Percentiles rank a stretch among this genome's conserved stretches.
These are phyloP conservation scores for Palythoa grandis DNA, from an alignment of 92 coral and sea anemone genomes.

Conservation along the genomic window DNA sequence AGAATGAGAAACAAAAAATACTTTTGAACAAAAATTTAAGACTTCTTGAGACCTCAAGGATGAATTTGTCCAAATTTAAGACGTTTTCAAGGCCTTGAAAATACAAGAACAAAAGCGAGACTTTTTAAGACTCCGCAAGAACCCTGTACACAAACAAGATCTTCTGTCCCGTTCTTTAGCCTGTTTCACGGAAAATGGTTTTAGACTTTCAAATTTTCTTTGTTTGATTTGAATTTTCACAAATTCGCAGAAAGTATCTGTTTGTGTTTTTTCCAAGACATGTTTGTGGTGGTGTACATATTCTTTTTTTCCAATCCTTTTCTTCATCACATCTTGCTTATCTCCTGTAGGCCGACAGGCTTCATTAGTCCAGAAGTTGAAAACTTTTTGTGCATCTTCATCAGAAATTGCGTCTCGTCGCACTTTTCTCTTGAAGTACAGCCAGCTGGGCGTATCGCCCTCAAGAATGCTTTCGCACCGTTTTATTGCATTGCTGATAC, in stretches of 20 bases:
- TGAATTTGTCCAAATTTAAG: too few relatives aligned
- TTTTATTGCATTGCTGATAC: too few relatives aligned
- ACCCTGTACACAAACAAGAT: slow-evolving; percentile 58
- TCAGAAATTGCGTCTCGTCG: slow-evolving; percentile 7
- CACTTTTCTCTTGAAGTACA: slow-evolving; percentile 10
- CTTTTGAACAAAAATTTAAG: too few relatives aligned
- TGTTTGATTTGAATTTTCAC: slow-evolving; percentile 47
- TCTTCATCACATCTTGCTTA: background rate
- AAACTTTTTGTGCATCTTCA: slow-evolving; percentile 2
- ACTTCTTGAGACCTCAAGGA: too few relatives aligned
- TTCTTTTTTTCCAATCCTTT: background rate
- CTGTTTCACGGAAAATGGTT: slow-evolving; percentile 63
- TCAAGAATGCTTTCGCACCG: too few relatives aligned
- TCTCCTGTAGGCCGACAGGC: slow-evolving; percentile 20
- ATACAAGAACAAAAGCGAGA: too few relatives aligned
- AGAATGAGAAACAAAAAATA: too few relatives aligned
- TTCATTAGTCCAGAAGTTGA: slow-evolving; percentile 20
- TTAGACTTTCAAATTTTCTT: slow-evolving; percentile 52
- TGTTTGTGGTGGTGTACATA: background rate
- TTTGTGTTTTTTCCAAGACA: too few relatives aligned
- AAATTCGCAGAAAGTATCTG: slow-evolving; percentile 40
- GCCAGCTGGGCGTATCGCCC: background rate
- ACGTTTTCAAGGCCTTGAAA: too few relatives aligned
- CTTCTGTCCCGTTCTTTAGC: slow-evolving; percentile 59
- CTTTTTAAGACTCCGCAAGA: too few relatives aligned